phyloP scores from a whole-genome alignment of 2,797 vertebrate species.

The Aphelocoma californica region DNA sequence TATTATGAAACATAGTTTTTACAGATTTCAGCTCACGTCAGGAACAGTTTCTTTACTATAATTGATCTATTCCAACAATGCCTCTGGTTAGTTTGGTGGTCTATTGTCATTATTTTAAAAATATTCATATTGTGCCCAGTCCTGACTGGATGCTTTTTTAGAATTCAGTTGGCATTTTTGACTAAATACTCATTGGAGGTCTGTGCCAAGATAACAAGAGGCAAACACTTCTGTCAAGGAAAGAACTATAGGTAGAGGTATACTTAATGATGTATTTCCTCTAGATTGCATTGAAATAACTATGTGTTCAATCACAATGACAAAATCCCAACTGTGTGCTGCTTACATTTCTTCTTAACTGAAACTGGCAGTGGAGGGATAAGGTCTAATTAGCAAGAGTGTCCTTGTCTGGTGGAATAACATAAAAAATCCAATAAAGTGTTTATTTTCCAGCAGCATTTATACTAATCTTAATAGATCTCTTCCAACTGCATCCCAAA shows the following conservation, averaged over 20 bases:
- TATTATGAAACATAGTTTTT: neutral
- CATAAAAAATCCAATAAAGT: slow-evolving; percentile 61
- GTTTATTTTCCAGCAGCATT: slow-evolving; percentile 53
- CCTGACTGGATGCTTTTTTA: neutral
- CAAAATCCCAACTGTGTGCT: slow-evolving; percentile 34
- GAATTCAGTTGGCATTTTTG: neutral
- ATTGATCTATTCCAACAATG: neutral
- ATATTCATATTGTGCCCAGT: neutral
- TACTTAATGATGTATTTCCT: neutral
- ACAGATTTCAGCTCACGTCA: neutral
- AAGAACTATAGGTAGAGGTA: neutral
- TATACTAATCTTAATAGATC: slow-evolving; percentile 39
- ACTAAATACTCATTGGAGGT: neutral
- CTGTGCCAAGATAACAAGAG: neutral
- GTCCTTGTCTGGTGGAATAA: slow-evolving; percentile 54
- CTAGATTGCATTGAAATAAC: neutral
- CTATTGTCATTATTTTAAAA: neutral
- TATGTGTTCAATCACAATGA: slow-evolving; percentile 44
- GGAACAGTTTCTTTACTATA: neutral
- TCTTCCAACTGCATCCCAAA: slow-evolving; percentile 26
- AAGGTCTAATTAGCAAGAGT: slow-evolving; percentile 42
- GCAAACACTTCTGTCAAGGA: neutral
- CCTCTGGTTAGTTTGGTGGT: neutral
- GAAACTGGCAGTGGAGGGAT: slow-evolving; percentile 41
- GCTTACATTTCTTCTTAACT: slow-evolving; percentile 51